These are phyloP conservation scores for Anabas testudineus DNA, from an alignment of 2,797 vertebrate species.

Conservation along the genomic window DNA sequence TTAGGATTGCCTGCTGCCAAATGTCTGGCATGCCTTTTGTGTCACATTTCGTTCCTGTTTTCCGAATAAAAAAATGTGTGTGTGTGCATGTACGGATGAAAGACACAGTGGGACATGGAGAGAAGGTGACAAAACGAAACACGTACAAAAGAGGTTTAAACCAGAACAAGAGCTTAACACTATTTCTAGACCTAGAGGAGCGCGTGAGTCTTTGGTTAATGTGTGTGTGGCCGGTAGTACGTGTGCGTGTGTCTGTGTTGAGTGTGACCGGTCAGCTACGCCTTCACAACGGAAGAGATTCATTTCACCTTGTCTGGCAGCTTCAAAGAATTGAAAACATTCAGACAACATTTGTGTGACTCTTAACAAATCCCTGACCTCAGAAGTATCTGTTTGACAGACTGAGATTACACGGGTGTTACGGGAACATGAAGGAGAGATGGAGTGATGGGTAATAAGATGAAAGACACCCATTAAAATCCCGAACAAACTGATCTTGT, in stretches of 20 bases:
- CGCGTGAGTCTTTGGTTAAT: neutral
- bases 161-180: neutral
- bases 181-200: conserved; percentile 9
- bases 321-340: conserved; percentile 43
- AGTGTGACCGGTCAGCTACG: conserved; percentile 32
- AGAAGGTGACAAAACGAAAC: neutral
- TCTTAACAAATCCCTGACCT: conserved; percentile 43
- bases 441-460: neutral
- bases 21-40: conserved; percentile 35
- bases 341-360: conserved; percentile 47
- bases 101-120: neutral
- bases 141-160: neutral
- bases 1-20: conserved; percentile 31
- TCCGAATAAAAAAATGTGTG: conserved; percentile 6
- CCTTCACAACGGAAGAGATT: conserved; percentile 27
- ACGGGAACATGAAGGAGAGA: conserved; percentile 12
- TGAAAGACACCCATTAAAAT: neutral
- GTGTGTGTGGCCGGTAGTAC: neutral
- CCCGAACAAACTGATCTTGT: conserved; percentile 1
- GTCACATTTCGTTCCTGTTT: conserved; percentile 49
- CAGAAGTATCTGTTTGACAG: conserved; percentile 40
- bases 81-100: neutral
- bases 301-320: conserved; percentile 44
- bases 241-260: neutral
- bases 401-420: conserved; percentile 55